Conservation (phyloP, 2,888 invertebrate genomes). For the Rhingia rostrata region DNA sequence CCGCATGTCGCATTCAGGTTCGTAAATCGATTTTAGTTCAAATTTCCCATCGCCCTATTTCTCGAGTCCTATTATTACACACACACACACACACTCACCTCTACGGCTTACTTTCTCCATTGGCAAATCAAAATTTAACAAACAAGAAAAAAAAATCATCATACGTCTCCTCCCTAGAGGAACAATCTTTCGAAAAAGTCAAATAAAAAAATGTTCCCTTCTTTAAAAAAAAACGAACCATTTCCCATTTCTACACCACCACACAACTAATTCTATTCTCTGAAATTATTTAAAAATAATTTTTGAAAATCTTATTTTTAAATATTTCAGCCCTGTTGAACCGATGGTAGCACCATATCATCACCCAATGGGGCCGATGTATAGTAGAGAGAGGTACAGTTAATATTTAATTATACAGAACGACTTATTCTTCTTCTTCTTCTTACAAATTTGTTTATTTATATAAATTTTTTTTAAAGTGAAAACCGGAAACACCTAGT, state of each 20-base stretch:
- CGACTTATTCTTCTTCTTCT: slow-evolving; percentile 55
- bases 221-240: slow-evolving; percentile 26
- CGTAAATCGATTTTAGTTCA: slow-evolving; percentile 50
- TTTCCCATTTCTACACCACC: slow-evolving; percentile 26
- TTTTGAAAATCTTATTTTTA: slow-evolving; percentile 77
- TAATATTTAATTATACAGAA: slow-evolving; percentile 73
- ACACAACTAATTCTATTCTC: slow-evolving; percentile 57
- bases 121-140: slow-evolving; percentile 64
- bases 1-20: slow-evolving; percentile 94
- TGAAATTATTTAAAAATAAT: slow-evolving; percentile 74
- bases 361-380: slow-evolving; percentile 84
- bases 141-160: slow-evolving; percentile 27
- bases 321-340: slow-evolving; percentile 83
- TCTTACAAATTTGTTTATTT: neutral
- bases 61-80: slow-evolving; percentile 65
- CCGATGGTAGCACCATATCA: slow-evolving; percentile 84
- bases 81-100: slow-evolving; percentile 68
- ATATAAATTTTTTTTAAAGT: neutral
- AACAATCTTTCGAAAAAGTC: slow-evolving; percentile 23
- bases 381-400: slow-evolving; percentile 84
- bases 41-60: slow-evolving; percentile 23
- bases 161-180: neutral
- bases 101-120: slow-evolving; percentile 68
- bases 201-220: slow-evolving; percentile 21
- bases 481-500: neutral